Percentiles rank a stretch among this genome's conserved stretches.
Conservation (phyloP, 2,888 invertebrate genomes). For the Odontocolon sp. region DNA sequence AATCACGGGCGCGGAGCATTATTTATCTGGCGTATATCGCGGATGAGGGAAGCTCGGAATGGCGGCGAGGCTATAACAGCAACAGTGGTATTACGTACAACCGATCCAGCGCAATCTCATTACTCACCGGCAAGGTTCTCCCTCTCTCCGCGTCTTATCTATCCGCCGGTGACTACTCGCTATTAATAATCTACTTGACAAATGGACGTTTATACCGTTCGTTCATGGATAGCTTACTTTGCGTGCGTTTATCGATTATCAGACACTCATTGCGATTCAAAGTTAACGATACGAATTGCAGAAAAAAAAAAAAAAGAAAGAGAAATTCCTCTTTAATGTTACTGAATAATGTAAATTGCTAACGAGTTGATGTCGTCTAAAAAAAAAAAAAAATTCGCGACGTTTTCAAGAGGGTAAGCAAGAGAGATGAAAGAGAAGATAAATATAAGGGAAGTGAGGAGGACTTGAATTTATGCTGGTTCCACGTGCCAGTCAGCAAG, state of each 20-base stretch:
- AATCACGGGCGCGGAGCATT: conserved; percentile 38
- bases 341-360: not conserved
- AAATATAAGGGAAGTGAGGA: not conserved
- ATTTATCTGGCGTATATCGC: conserved; percentile 34
- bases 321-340: not conserved
- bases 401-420: not conserved
- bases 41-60: conserved; percentile 31
- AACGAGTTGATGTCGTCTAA: conserved; percentile 5
- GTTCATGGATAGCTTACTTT: conserved; percentile 8
- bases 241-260: conserved; percentile 19
- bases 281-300: too few relatives aligned
- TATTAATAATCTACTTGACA: conserved; percentile 43
- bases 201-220: conserved; percentile 14
- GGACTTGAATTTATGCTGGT: conserved; percentile 32
- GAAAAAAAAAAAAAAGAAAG: too few relatives aligned
- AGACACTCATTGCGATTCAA: not conserved
- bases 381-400: not conserved
- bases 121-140: conserved; percentile 37
- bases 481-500: conserved; percentile 37
- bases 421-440: conserved; percentile 11
- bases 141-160: conserved; percentile 28
- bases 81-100: conserved; percentile 11
- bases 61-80: conserved; percentile 15
- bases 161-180: not conserved
- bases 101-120: conserved; percentile 41